A percentile compares a stretch with the other conserved stretches of the same genome.
These are phyloP conservation scores for Caenorhabditis briggsae DNA, from an alignment of 1,140 invertebrate genomes.

Conservation along the genomic window DNA sequence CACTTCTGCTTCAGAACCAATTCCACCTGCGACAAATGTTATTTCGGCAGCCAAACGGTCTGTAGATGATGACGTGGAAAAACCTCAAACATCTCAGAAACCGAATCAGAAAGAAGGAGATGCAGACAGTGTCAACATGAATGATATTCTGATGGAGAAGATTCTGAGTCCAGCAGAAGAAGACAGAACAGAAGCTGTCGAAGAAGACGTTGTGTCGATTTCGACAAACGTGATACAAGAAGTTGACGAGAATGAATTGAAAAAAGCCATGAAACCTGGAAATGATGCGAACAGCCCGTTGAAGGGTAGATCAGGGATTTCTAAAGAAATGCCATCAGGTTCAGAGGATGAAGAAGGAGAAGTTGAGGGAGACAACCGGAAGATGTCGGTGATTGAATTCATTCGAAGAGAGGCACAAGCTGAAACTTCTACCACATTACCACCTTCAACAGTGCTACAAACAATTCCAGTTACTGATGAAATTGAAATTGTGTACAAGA, in stretches of 20 bases:
- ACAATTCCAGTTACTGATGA: not conserved
- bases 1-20: not conserved
- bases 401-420: conserved; percentile 27
- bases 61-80: conserved; percentile 10
- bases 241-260: conserved; percentile 43
- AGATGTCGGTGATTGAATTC: conserved; percentile 42
- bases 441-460: not conserved
- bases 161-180: conserved; percentile 27
- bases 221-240: conserved; percentile 32
- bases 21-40: not conserved
- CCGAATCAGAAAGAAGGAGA: not conserved
- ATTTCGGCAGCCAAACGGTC: conserved; percentile 27
- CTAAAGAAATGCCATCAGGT: conserved; percentile 29
- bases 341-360: conserved; percentile 14
- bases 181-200: conserved; percentile 35
- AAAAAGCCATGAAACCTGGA: conserved; percentile 27
- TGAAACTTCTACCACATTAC: conserved; percentile 3
- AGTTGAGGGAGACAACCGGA: conserved; percentile 8
- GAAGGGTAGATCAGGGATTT: conserved; percentile 34
- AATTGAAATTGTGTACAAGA: not conserved
- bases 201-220: conserved; percentile 21
- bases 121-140: conserved; percentile 43
- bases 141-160: conserved; percentile 26
- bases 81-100: conserved; percentile 36
- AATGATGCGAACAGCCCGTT: not conserved